phyloP scores from a whole-genome alignment of 2,113 vertebrate species.

The Muntiacus reevesi region DNA sequence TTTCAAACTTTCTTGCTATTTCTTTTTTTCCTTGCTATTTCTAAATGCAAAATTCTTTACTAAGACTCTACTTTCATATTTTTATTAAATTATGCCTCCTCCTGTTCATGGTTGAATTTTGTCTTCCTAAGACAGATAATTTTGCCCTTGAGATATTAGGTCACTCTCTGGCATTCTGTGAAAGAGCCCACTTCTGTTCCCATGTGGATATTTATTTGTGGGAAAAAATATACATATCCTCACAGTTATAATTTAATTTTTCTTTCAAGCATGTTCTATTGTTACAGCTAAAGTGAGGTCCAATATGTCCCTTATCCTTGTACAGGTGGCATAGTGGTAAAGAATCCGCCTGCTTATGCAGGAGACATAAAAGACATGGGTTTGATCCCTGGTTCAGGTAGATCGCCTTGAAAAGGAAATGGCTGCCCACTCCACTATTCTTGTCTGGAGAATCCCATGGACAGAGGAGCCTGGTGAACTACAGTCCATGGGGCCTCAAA shows the following conservation, averaged over 20 bases:
- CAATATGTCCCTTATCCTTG: neutral
- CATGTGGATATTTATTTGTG: neutral
- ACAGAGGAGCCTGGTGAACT: neutral
- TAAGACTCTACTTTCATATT: neutral
- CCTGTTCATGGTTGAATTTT: neutral
- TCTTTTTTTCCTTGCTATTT: neutral
- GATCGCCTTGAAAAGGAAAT: neutral
- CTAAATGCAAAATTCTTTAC: neutral
- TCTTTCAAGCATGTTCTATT: neutral
- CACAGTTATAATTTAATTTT: neutral
- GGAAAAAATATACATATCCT: neutral
- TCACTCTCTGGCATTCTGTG: neutral
- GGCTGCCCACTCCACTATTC: neutral
- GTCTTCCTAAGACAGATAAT: neutral
- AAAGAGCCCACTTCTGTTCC: neutral
- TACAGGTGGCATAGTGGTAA: neutral
- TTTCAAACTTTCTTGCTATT: neutral
- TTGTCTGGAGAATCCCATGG: neutral
- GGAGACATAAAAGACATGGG: fast-evolving
- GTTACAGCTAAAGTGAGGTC: neutral
- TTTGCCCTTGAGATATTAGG: neutral
- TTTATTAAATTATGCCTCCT: neutral
- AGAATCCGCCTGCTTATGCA: neutral
- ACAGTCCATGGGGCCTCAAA: neutral
- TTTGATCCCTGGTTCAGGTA: neutral